Evolutionary conservation across 2,888 invertebrate genomes (phyloP), one percentile per base, ranked within the genome.

Genomic region (Drosophila tripunctata): DNA sequence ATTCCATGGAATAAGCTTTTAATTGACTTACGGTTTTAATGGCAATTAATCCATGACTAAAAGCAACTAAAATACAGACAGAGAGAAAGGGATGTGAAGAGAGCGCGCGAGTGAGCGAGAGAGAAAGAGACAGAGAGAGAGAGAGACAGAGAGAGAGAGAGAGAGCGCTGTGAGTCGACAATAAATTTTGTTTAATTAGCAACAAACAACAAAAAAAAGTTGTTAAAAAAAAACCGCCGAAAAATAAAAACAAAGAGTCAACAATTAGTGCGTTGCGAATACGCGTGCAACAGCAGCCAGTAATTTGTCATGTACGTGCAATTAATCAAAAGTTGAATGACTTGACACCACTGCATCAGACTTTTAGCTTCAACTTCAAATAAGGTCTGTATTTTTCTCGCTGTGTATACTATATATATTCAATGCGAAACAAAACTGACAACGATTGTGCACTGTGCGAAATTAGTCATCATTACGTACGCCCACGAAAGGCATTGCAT

Each of bases 251-350:
- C 54, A 44, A 43, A 50, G 44, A 47, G 38, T 54, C 65, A 64
- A 73, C 64, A 69, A 73, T 71, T 70, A 62, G 27, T 24, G 47
- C 44, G 71, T 43, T n/a, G n/a, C 30, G 31, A 58, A 55, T 44
- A 43, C 31, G 51, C 22, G 52, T 75, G 78, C 75, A 71, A 33
- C 61, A 71, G 54, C 67, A 71, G 71, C 19, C 67, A 65, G 62
- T 66, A 66, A 79, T 85, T 85, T 85, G 69, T 82, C 85, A 79
- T 72, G 79, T 64, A 68, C 55, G 65, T 54, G 85, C 72, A 72
- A 83, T 83, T 85, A 83, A 83, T 83, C 85, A 83, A 79, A 82
- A 77, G 82, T 82, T 83, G 77, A 83, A 85, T 66, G 79, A 79
- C 73, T 62, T 51, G 55, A 43, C 38, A 33, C 21, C n/a, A 31